Evolutionary conservation across 2,888 invertebrate species (phyloP).

Genomic region (Standfussiana lucernea): DNA sequence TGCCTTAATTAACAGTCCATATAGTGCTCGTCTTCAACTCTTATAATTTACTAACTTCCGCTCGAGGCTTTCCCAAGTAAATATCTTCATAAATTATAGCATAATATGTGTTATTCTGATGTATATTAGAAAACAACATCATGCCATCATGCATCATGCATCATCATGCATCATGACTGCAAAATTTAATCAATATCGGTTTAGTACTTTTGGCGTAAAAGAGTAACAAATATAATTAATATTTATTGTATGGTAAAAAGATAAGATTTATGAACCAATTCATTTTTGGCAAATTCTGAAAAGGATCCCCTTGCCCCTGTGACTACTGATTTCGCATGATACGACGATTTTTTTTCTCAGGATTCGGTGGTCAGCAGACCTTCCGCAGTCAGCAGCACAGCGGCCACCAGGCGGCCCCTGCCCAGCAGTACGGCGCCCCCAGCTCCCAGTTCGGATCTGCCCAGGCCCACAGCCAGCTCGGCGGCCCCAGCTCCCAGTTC

Average conservation of each 20-base stretch:
- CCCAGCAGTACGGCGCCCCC: constrained; percentile 63
- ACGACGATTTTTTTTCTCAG: constrained; percentile 49
- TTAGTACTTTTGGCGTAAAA: background rate
- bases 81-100: too few relatives aligned
- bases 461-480: constrained; percentile 10
- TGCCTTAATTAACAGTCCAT: background rate
- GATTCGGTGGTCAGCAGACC: constrained; percentile 65
- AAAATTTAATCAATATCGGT: background rate
- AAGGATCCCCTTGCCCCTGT: background rate
- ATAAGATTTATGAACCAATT: background rate
- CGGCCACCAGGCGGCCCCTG: constrained; percentile 19
- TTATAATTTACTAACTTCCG: background rate
- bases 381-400: constrained; percentile 42
- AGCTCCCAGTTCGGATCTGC: constrained; percentile 68
- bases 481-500: constrained; percentile 60
- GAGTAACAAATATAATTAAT: background rate
- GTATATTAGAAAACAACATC: too few relatives aligned
- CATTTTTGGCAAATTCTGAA: background rate
- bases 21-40: background rate
- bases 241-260: background rate
- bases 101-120: too few relatives aligned
- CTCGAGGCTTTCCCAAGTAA: too few relatives aligned
- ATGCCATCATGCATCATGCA: too few relatives aligned
- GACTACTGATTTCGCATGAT: background rate
- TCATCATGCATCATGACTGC: too few relatives aligned